Evolutionary conservation across 2,888 invertebrate genomes (phyloP), one percentile per base, ranked within the genome.

Genomic region (Entomobrya proxima): DNA sequence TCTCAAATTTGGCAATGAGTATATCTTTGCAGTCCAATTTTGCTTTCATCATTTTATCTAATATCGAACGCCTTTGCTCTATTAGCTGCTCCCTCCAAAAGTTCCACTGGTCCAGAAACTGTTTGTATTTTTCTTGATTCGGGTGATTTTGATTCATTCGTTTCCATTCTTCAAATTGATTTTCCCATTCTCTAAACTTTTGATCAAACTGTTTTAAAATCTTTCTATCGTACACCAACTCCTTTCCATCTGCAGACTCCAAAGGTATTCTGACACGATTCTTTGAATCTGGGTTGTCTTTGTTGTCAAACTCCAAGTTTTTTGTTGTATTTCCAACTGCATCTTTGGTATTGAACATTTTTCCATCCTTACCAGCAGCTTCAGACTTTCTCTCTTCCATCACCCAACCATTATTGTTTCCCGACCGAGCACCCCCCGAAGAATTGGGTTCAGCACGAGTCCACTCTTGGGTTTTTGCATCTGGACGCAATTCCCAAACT

Each of bases 141-240:
- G 88, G 88, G 76, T 90, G 90, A 55, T 88, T 87, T 58, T 72
- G 69, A 87, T 89, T 90, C 1, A 50, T 37, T 2, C 24, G 21
- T 50, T 89, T 90, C 90, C 90, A 90, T 9, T 82, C 75, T 61
- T 90, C 90, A 87, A 90, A 89, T 61, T 89, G 79, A 24, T 86
- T 86, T 82, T 90, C 90, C 90, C 90, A 90, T 27, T 88, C 88
- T 6, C 87, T 52, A 77, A 89, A 90, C 50, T 89, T 90, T 18
- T 81, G 75, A 44, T 90, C 90, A 69, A 90, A 90, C n/a, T 86
- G 88, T 74, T 88, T 85, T 21, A 90, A 72, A 40, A 86, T 86
- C 13, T 88, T 88, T 50, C 69, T 76, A 44, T 90, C 89, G 74
- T 90, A 89, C 30, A 82, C 76, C 9, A 88, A 58, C 11, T 86